Evolutionary conservation across 1,140 invertebrate genomes (phyloP).

Genomic region (Diorhabda elongata): DNA sequence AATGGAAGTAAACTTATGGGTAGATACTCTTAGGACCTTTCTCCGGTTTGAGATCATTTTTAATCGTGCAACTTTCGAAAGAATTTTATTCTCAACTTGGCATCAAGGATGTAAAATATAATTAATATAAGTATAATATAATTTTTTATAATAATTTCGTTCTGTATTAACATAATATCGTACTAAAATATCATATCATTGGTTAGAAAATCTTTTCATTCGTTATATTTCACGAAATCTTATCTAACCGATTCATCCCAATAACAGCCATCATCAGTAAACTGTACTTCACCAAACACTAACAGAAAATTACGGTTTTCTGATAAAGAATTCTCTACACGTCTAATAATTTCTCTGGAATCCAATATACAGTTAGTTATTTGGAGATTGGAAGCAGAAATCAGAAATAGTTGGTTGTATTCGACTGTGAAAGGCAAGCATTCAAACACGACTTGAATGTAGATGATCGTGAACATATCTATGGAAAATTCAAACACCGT

Average conservation of each 20-base stretch:
- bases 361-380: conserved; percentile 2
- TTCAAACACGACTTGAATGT: background rate
- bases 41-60: too few species aligned
- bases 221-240: background rate
- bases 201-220: background rate
- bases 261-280: background rate
- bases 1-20: too few species aligned
- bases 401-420: background rate
- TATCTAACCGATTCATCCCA: background rate
- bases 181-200: background rate
- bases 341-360: background rate
- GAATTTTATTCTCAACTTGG: too few species aligned
- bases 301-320: background rate
- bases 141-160: background rate
- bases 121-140: too few species aligned
- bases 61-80: too few species aligned
- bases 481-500: background rate
- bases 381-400: background rate
- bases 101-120: too few species aligned
- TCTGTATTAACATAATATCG: background rate
- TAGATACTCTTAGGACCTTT: too few species aligned
- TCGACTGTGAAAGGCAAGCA: background rate
- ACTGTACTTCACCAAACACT: background rate
- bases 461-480: background rate
- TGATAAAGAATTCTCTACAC: background rate